A percentile compares a stretch with the other conserved stretches of the same genome.
These are phyloP conservation scores for Acromyrmex echinatior DNA, from an alignment of 1,140 invertebrate genomes.

Conservation along the genomic window DNA sequence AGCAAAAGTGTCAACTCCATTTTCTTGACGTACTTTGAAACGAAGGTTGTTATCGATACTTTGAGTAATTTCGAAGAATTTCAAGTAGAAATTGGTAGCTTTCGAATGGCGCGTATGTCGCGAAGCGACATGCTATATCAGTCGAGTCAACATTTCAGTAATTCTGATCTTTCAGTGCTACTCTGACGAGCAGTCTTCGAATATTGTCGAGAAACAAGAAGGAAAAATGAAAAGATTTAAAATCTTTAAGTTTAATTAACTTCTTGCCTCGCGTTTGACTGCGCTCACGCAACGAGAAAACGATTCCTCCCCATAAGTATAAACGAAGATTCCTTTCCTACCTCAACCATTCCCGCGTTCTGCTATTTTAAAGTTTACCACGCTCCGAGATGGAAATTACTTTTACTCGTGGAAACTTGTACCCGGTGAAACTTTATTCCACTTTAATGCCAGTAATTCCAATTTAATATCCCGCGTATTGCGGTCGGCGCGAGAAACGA, in stretches of 20 bases:
- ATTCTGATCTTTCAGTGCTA: neutral
- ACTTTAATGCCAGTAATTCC: slow-evolving; percentile 48
- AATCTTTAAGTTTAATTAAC: slow-evolving; percentile 53
- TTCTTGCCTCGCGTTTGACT: slow-evolving; percentile 8
- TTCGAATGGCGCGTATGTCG: neutral
- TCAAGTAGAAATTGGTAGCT: neutral
- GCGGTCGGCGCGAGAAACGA: slow-evolving; percentile 41
- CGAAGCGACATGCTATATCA: neutral
- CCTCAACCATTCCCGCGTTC: neutral
- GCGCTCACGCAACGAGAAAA: neutral
- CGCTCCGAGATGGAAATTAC: slow-evolving; percentile 41
- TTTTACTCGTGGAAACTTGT: slow-evolving; percentile 40
- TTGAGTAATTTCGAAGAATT: slow-evolving; percentile 17
- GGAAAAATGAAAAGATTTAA: slow-evolving; percentile 16
- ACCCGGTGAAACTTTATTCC: slow-evolving; percentile 44
- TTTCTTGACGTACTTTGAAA: slow-evolving; percentile 4
- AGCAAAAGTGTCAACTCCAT: neutral
- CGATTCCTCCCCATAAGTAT: slow-evolving; percentile 35
- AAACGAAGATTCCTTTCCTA: slow-evolving; percentile 48
- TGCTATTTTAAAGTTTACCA: slow-evolving; percentile 54
- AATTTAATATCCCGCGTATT: slow-evolving; percentile 55
- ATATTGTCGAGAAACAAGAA: neutral
- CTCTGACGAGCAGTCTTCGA: neutral
- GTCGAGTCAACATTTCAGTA: neutral
- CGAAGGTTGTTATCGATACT: neutral